Conservation (phyloP, 2,797 vertebrate species). For the Yasuhikotakia modesta region DNA sequence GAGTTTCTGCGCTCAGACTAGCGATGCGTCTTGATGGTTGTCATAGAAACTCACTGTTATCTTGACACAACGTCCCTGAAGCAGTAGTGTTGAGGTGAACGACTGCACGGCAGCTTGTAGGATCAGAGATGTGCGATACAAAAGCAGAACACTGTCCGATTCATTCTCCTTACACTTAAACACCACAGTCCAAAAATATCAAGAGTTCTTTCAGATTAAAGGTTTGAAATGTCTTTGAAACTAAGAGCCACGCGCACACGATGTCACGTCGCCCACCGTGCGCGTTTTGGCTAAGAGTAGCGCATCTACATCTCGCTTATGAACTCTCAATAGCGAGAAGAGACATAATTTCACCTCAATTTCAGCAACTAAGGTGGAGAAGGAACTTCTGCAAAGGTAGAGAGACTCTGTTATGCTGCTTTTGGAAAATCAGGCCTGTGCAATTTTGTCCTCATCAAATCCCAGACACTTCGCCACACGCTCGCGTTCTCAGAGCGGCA, state of each 20-base stretch:
- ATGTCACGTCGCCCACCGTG: neutral
- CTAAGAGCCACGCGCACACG: neutral
- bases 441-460: slow-evolving; percentile 27
- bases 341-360: slow-evolving; percentile 11
- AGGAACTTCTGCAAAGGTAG: no score
- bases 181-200: neutral
- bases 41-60: slow-evolving; percentile 38
- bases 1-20: slow-evolving; percentile 58
- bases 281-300: slow-evolving; percentile 12
- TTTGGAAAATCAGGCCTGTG: slow-evolving; percentile 20
- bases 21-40: slow-evolving; percentile 19
- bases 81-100: neutral
- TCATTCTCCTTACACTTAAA: neutral
- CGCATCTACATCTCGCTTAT: neutral
- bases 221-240: slow-evolving; percentile 2
- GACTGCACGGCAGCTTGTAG: slow-evolving; percentile 26
- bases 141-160: neutral
- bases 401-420: slow-evolving; percentile 23
- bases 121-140: slow-evolving; percentile 15
- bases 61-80: slow-evolving; percentile 20
- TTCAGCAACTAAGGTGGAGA: slow-evolving; percentile 16
- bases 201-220: neutral
- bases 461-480: slow-evolving; percentile 33
- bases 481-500: slow-evolving; percentile 33
- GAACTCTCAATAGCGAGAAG: neutral